phyloP scores from a whole-genome alignment of 2,888 invertebrate species.

The Willowsia nigromaculata region DNA sequence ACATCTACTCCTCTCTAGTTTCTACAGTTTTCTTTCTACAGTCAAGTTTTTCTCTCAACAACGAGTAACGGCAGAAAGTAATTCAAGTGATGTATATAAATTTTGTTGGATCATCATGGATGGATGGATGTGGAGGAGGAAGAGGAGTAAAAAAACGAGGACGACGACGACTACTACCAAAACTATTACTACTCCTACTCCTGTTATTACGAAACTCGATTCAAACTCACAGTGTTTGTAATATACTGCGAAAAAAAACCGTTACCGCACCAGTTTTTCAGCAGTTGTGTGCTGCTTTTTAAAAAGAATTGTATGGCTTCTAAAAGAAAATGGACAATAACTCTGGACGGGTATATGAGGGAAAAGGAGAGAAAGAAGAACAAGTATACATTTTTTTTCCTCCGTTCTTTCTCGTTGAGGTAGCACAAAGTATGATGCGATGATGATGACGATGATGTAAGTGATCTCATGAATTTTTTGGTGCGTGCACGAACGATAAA shows the following conservation, averaged over 20 bases:
- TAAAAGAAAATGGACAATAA: constrained; percentile 33
- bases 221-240: not conserved
- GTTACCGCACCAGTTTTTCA: not conserved
- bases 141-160: constrained; percentile 2
- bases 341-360: not conserved
- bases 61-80: constrained; percentile 32
- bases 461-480: constrained; percentile 66
- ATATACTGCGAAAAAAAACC: not conserved
- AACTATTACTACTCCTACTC: not conserved
- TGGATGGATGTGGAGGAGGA: constrained; percentile 26
- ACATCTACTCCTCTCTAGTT: not conserved
- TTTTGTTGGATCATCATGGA: constrained; percentile 58
- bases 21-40: not conserved
- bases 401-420: not conserved
- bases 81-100: constrained; percentile 60
- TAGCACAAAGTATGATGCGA: not conserved
- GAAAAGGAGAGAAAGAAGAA: not conserved
- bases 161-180: not conserved
- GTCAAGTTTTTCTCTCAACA: not conserved
- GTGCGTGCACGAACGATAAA: constrained; percentile 31
- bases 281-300: not conserved
- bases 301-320: not conserved
- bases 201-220: not conserved
- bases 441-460: constrained; percentile 44
- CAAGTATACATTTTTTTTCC: not conserved